Base-by-base conservation (phyloP, 2,888 invertebrate species). In the Drosophila subquinaria region DNA sequence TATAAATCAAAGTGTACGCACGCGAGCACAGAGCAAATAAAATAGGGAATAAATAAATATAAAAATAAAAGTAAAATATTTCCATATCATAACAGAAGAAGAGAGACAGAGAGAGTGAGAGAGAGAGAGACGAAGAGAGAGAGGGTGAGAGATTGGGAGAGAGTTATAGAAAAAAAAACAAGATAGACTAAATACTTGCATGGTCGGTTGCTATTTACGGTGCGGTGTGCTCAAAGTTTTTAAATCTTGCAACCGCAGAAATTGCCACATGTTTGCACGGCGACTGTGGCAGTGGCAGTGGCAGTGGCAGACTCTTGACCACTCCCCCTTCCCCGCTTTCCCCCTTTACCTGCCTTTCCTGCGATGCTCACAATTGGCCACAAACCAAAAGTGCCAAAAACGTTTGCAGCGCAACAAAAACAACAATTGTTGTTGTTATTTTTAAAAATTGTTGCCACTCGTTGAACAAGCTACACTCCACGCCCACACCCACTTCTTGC, bases 301-400 rank as follows among this genome's bases (percentile, higher is more conserved):
- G 20, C 52, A 50, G 10, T 55, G 47, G 20, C 52, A 50, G 36
- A 38, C 43, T 38, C 62, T 65, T 76, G 82, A 68, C 82, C 82
- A 71, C 43, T n/a, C n/a, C n/a, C n/a, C n/a, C n/a, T 30, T 56
- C 23, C 57, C 27, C 56, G 23, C 57, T n/a, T n/a, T n/a, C 27
- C 27, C 27, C 27, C 27, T 27, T 27, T 27, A 1, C 5, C 27
- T 5, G 27, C 27, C 27, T 27, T 17, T 13, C 33, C 68, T 47
- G 63, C 60, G 62, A 51, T 69, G 61, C 73, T 82, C 60, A 43
- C 83, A 89, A 83, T 89, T 89, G 89, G 87, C 89, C 89, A 73
- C 89, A 89, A 80, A 80, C 83, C 75, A 77, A 82, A 85, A 88
- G 83, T 88, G 82, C 75, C 83, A 82, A 88, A 88, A 88, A 78